A percentile compares a stretch with the other conserved stretches of the same genome.
phyloP scores from a whole-genome alignment of 1,140 invertebrate genomes.

The Berghia stephanieae region DNA sequence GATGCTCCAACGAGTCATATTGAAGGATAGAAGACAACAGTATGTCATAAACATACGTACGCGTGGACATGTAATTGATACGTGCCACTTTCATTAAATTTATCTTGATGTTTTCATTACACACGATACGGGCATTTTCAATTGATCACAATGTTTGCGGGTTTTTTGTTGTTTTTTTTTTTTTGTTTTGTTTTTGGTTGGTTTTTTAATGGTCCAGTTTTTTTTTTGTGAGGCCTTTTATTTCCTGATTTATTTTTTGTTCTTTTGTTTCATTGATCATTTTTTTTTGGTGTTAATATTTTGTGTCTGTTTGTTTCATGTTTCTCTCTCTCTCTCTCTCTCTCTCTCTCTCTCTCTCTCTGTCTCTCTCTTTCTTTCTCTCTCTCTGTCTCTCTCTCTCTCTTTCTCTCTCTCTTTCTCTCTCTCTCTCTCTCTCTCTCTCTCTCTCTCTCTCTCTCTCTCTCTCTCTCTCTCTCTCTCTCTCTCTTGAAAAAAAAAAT shows the following conservation, averaged over 20 bases:
- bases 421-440: background rate
- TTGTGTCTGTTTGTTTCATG: constrained; percentile 1
- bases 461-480: background rate
- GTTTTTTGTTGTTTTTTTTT: background rate
- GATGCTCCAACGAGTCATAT: too few species aligned
- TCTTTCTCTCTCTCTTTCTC: constrained; percentile 13
- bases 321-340: background rate
- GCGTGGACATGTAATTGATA: too few species aligned
- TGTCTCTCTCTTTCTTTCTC: background rate
- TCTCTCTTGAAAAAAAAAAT: background rate
- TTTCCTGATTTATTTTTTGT: background rate
- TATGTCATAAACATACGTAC: too few species aligned
- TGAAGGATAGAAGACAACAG: too few species aligned
- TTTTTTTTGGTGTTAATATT: background rate
- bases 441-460: constrained; percentile 15
- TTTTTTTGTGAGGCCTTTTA: background rate
- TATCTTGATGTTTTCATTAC: too few species aligned
- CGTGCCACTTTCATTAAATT: too few species aligned
- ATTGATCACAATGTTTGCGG: too few species aligned
- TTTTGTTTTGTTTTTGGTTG: background rate
- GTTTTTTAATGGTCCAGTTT: too few species aligned
- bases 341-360: constrained; percentile 13
- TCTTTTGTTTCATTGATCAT: background rate
- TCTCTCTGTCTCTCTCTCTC: background rate
- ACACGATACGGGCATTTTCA: too few species aligned